phyloP scores from a whole-genome alignment of 2,888 invertebrate genomes.

The Charanyca ferruginea region DNA sequence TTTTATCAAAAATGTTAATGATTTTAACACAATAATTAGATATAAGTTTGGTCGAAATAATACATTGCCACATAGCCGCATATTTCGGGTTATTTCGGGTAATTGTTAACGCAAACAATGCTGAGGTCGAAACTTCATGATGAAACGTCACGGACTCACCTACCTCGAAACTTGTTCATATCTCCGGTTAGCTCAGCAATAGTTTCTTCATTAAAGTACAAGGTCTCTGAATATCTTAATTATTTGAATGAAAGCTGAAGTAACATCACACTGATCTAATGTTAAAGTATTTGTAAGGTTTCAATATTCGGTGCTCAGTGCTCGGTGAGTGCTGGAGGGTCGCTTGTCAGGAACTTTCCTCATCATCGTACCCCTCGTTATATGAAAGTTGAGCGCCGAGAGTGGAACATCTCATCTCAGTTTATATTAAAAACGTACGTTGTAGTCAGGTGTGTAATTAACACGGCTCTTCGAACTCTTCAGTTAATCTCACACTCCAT shows the following conservation, averaged over 20 bases:
- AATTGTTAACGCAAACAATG: slow-evolving; percentile 44
- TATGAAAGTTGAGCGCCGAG: slow-evolving; percentile 30
- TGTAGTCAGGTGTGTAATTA: slow-evolving; percentile 54
- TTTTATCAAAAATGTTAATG: slow-evolving; percentile 66
- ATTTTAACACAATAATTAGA: slow-evolving; percentile 57
- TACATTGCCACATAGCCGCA: slow-evolving; percentile 53
- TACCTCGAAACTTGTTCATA: slow-evolving; percentile 8
- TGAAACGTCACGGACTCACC: slow-evolving; percentile 12
- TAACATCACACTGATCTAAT: slow-evolving; percentile 11
- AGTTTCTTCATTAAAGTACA: not conserved
- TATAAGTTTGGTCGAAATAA: slow-evolving; percentile 45
- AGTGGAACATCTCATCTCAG: slow-evolving; percentile 30
- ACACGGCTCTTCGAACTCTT: slow-evolving; percentile 54
- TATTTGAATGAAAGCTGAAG: slow-evolving; percentile 13
- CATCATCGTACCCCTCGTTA: slow-evolving; percentile 43
- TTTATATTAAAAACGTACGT: slow-evolving; percentile 62
- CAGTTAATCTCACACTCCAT: slow-evolving; percentile 70
- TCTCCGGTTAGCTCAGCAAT: not conserved
- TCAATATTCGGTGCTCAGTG: not conserved
- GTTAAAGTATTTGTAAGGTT: slow-evolving; percentile 18
- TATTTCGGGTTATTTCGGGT: slow-evolving; percentile 35
- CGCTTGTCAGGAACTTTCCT: slow-evolving; percentile 22
- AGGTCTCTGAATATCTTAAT: slow-evolving; percentile 22
- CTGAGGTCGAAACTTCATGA: slow-evolving; percentile 27
- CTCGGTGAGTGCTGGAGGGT: slow-evolving; percentile 14